Conservation (phyloP, 1,140 invertebrate species). For the Drosophila lini region DNA sequence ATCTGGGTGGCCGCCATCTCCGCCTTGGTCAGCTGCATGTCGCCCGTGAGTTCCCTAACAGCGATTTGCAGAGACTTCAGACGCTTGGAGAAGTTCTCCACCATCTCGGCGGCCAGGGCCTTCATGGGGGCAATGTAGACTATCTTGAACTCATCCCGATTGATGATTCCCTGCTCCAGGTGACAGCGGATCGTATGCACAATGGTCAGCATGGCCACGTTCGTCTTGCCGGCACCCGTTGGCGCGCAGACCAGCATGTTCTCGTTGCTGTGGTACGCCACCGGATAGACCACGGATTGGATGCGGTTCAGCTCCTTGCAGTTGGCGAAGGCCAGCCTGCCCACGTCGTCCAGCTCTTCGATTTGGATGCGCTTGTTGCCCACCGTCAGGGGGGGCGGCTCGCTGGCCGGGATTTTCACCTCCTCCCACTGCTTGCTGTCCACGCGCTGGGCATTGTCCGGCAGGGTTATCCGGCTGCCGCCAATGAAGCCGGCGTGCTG, state of each 20-base stretch:
- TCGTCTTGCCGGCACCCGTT: constrained; percentile 99
- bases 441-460: constrained; percentile 90
- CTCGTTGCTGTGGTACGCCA: constrained; percentile 98
- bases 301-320: constrained; percentile 96
- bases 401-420: constrained; percentile 93
- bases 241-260: constrained; percentile 98
- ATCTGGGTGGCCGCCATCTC: constrained; percentile 99
- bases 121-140: constrained; percentile 99
- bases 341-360: constrained; percentile 92
- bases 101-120: constrained; percentile 99
- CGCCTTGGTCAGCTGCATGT: constrained; percentile 98
- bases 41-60: constrained; percentile 98
- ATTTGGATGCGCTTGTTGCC: constrained; percentile 90
- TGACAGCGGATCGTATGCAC: constrained; percentile 95
- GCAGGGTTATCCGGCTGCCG: constrained; percentile 91
- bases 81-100: constrained; percentile 94
- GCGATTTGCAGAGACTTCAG: constrained; percentile 87
- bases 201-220: constrained; percentile 97
- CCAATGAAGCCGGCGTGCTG: constrained; percentile 90
- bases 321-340: constrained; percentile 93
- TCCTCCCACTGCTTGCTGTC: constrained; percentile 92
- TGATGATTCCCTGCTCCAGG: constrained; percentile 91
- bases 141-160: constrained; percentile 98
- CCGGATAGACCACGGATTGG: constrained; percentile 97
- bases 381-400: constrained; percentile 87